phyloP scores from a whole-genome alignment of 2,113 vertebrate species.

The Dicentrarchus labrax region DNA sequence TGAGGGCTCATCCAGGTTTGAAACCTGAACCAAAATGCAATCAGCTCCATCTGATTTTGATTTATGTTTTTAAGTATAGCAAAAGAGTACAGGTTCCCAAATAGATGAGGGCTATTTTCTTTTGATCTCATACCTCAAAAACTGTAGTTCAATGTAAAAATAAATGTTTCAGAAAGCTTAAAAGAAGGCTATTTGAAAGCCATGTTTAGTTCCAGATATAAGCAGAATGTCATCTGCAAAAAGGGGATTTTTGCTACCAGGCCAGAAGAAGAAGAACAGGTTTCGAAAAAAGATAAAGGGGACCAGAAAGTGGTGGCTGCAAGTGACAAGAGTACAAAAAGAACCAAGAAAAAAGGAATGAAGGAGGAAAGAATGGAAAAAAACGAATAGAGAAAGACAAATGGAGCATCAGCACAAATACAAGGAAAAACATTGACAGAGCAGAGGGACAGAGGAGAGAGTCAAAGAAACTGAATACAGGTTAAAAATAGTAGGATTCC shows the following conservation, averaged over 20 bases:
- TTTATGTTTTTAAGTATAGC: not conserved
- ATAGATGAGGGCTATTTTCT: not conserved
- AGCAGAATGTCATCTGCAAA: conserved; percentile 20
- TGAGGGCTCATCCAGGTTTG: too few species aligned
- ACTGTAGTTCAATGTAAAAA: not conserved
- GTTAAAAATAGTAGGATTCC: not conserved
- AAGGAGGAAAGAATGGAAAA: not conserved
- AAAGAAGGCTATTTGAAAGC: not conserved
- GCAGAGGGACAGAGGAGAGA: not conserved
- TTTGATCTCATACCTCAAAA: not conserved
- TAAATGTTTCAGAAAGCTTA: not conserved
- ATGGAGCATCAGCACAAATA: not conserved
- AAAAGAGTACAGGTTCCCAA: not conserved
- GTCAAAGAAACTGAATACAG: not conserved
- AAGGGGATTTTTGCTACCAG: not conserved
- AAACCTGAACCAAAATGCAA: too few species aligned
- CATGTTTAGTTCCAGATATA: not conserved
- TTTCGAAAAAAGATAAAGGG: not conserved
- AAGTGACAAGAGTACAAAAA: not conserved
- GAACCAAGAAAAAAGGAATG: not conserved
- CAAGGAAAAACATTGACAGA: not conserved
- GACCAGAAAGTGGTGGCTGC: not conserved
- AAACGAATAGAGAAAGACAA: not conserved
- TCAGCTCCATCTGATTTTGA: too few species aligned
- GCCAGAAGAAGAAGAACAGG: not conserved